A percentile compares a stretch with the other conserved stretches of the same genome.
These are phyloP conservation scores for Oreochromis mossambicus DNA, from an alignment of 2,797 vertebrate species.

Conservation along the genomic window DNA sequence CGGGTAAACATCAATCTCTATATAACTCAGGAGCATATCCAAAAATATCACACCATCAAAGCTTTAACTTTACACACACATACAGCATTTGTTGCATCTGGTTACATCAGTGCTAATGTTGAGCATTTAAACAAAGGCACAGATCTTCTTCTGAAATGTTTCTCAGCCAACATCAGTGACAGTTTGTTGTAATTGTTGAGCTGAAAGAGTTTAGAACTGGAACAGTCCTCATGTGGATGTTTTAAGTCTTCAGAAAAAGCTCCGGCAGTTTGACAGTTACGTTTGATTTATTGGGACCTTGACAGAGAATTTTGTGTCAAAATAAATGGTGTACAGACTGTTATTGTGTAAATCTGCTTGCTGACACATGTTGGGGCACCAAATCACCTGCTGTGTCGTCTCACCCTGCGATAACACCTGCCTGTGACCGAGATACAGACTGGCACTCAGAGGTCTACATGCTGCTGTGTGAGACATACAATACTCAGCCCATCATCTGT, in stretches of 20 bases:
- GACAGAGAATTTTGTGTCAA: not conserved
- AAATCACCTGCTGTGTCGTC: conserved; percentile 29
- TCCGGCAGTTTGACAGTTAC: not conserved
- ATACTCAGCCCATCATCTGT: not conserved
- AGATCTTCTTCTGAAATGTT: not conserved
- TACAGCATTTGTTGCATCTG: not conserved
- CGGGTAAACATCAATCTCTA: not conserved
- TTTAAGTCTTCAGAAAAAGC: not conserved
- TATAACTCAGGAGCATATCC: not conserved
- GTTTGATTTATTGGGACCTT: not conserved
- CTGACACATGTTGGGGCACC: not conserved
- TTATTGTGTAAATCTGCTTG: conserved; percentile 34
- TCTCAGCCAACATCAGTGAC: not conserved
- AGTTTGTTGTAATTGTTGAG: not conserved
- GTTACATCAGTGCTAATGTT: not conserved
- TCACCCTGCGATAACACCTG: not conserved
- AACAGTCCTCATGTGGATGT: not conserved
- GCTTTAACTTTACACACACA: not conserved
- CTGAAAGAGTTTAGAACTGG: not conserved
- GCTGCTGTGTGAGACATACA: not conserved
- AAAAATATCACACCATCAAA: not conserved
- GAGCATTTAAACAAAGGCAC: not conserved
- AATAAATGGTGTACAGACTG: not conserved
- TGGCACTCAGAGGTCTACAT: not conserved
- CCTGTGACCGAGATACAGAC: not conserved